These are phyloP conservation scores for Charanyca ferruginea DNA, from an alignment of 2,888 invertebrate species.

Conservation along the genomic window DNA sequence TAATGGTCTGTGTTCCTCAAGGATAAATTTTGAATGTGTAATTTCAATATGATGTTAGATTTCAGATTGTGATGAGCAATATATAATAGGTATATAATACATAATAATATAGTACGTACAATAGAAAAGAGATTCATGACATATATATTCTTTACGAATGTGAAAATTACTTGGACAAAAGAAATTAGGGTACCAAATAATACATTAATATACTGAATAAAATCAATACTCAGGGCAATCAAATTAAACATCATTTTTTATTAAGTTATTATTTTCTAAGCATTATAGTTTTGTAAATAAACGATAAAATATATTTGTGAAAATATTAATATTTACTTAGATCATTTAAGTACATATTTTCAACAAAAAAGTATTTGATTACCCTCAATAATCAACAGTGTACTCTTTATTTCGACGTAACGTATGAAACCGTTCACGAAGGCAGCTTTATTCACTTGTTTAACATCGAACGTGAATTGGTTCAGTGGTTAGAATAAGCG, in stretches of 20 bases:
- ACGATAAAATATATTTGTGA: background rate
- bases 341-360: background rate
- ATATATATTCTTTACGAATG: slow-evolving; percentile 21
- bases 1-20: slow-evolving; percentile 43
- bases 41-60: slow-evolving; percentile 35
- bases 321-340: background rate
- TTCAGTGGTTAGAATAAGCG: slow-evolving; percentile 84
- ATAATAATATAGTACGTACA: slow-evolving; percentile 29
- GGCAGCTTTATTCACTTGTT: slow-evolving; percentile 67
- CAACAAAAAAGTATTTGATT: slow-evolving; percentile 20
- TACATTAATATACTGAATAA: slow-evolving; percentile 27
- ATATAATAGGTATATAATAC: slow-evolving; percentile 48
- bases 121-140: slow-evolving; percentile 28
- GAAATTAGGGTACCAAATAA: slow-evolving; percentile 28
- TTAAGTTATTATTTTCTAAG: background rate
- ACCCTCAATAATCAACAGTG: slow-evolving; percentile 49
- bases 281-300: background rate
- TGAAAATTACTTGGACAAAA: slow-evolving; percentile 32
- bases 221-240: slow-evolving; percentile 41
- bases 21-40: slow-evolving; percentile 36
- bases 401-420: slow-evolving; percentile 40
- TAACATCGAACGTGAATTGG: slow-evolving; percentile 62
- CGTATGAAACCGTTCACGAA: slow-evolving; percentile 47
- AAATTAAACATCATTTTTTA: background rate
- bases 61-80: slow-evolving; percentile 27